phyloP scores from a whole-genome alignment of 1,140 invertebrate species.

The Goniozus legneri region DNA sequence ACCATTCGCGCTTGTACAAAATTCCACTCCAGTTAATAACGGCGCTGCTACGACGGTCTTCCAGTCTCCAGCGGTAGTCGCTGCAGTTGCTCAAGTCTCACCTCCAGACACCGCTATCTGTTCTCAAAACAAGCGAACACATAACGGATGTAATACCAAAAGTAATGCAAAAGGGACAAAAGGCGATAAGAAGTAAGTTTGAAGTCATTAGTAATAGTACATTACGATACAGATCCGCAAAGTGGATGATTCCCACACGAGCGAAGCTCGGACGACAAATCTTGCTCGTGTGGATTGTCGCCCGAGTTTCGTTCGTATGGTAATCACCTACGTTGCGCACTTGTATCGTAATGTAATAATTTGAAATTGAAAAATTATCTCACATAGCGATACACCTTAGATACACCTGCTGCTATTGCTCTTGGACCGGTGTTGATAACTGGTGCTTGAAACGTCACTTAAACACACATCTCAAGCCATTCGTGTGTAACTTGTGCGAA shows the following conservation, averaged over 20 bases:
- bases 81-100: conserved; percentile 34
- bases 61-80: conserved; percentile 28
- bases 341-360: conserved; percentile 49
- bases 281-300: no score
- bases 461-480: conserved; percentile 89
- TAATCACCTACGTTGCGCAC: no score
- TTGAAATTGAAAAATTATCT: background rate
- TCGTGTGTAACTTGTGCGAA: conserved; percentile 82
- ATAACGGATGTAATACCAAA: conserved; percentile 48
- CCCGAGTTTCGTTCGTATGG: no score
- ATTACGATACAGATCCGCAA: no score
- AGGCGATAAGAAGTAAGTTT: conserved; percentile 45
- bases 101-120: conserved; percentile 31
- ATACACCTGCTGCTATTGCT: conserved; percentile 82
- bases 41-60: conserved; percentile 18
- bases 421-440: conserved; percentile 89
- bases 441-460: conserved; percentile 89
- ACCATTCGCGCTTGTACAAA: conserved; percentile 38
- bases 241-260: no score
- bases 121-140: conserved; percentile 28
- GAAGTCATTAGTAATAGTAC: no score
- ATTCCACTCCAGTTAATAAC: conserved; percentile 9
- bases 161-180: conserved; percentile 45
- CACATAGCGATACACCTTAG: conserved; percentile 29
- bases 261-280: no score